phyloP scores from a whole-genome alignment of 2,797 vertebrate genomes.

The Mormyrus hasselquistii region DNA sequence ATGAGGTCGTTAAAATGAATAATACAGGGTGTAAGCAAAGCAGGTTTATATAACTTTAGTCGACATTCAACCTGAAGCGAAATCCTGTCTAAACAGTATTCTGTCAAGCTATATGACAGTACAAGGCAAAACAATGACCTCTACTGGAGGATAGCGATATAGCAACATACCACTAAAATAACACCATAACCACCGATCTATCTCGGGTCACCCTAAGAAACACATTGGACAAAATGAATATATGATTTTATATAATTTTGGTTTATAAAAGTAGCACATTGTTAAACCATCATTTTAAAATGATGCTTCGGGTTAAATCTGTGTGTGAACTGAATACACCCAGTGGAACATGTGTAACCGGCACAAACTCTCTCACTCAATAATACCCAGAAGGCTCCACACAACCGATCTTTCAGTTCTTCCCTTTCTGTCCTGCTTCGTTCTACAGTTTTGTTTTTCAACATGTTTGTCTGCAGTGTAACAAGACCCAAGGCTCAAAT shows the following conservation, averaged over 20 bases:
- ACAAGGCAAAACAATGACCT: constrained; percentile 32
- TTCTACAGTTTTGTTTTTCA: background rate
- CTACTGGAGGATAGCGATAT: constrained; percentile 27
- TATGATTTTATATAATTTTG: background rate
- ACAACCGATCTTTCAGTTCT: background rate
- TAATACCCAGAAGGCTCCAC: background rate
- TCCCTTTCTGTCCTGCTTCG: background rate
- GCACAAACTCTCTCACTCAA: background rate
- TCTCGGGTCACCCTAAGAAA: background rate
- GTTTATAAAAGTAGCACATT: background rate
- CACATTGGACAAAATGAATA: background rate
- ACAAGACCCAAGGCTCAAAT: background rate
- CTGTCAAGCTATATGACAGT: background rate
- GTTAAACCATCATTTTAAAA: background rate
- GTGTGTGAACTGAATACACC: background rate
- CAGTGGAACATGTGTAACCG: background rate
- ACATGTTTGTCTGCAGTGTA: background rate
- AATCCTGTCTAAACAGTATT: background rate
- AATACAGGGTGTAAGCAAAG: background rate
- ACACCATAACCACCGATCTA: background rate
- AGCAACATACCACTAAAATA: background rate
- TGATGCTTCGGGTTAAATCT: background rate
- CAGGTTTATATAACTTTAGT: background rate
- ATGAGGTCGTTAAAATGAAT: constrained; percentile 10
- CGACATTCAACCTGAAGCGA: background rate